Evolutionary conservation across 2,113 vertebrate species (phyloP), one percentile per base, ranked within the genome.

Genomic region (Nerophis ophidion): DNA sequence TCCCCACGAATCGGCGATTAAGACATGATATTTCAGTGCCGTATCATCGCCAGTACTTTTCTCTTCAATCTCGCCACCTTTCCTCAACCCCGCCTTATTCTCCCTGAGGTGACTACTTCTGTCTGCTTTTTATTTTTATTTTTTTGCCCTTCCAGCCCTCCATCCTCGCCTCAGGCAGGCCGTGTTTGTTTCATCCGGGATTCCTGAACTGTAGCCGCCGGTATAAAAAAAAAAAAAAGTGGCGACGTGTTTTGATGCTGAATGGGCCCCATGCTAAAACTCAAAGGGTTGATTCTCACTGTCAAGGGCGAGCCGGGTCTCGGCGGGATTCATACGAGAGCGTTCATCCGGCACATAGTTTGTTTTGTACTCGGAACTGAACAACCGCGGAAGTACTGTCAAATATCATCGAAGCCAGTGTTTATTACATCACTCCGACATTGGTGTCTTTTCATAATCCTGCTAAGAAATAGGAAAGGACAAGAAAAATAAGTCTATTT

Each of bases 1-100:
- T 87, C 84, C 85, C 83, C 16, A 66, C 81, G 84, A 86, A 83
- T 80, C 70, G 60, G 71, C 56, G 69, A 71, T 70, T 81, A 57
- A 66, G 62, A 79, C 76, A 76, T 77, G 74, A 75, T 70, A 74
- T 73, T 64, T 64, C 50, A 12, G 5, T 54, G 70, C 75, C 84
- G 79, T 71, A 83, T 84, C 81, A 80, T 49, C 33, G 69, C 69
- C 69, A 74, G 65, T 77, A 76, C 72, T 74, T 72, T 71, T 26
- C 48, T 70, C 57, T 76, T 60, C 71, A 77, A 74, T 81, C 69
- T 33, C 5, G 42, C 48, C 71, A 85, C 76, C 78, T 80, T 72
- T 80, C 58, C 8, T 1, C 76, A 71, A 79, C 82, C 81, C 75
- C 63, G 10, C 53, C 60, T n/a, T 46, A 47, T 79, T 76, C 70